Base-by-base conservation (phyloP, 2,113 vertebrate genomes). In the Taxidea taxus region DNA sequence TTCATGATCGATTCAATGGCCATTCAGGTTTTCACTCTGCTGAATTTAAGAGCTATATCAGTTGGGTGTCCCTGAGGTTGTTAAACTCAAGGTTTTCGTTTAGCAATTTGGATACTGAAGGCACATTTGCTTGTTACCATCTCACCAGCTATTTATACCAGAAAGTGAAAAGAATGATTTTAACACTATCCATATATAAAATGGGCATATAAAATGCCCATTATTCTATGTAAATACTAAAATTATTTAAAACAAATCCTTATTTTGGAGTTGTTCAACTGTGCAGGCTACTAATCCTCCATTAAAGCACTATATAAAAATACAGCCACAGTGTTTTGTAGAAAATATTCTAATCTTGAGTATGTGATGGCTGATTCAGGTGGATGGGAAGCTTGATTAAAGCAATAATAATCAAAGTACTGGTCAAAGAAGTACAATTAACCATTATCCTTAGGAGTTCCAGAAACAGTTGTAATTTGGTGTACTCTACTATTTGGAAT, bases 321-420 rank as follows among this genome's bases (percentile, higher is more conserved):
- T 60, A 23, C 0, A 94, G 5, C 14, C 25, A 11, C 31, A 16
- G 16, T 72, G 5, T 78, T 89, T 93, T 93, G 9, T 16, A 91
- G 82, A 68, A 93, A 66, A 78, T 47, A 12, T 37, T 82, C 20
- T 82, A 0, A 58, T 85, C 44, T 85, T 92, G 21, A 84, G 29
- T 83, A 47, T 92, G 11, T 54, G 56, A 85, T 87, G 51, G 49
- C 84, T 92, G n/a, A 93, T 75, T 85, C 51, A 86, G 23, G 37
- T 91, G 47, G 49, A 82, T n/a, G 21, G 12, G 14, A 96, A 92
- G 16, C 62, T 86, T 97, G 89, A 96, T 95, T 94, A 94, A 72
- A 92, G 64, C 44, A 85, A 75, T 8, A 62, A 16, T 47, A 82
- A 96, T 94, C 66, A 88, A 94, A 97, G 8, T 49, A 74, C 7